These are phyloP conservation scores for Florisuga fusca DNA, from an alignment of 2,797 vertebrate genomes.

Conservation along the genomic window DNA sequence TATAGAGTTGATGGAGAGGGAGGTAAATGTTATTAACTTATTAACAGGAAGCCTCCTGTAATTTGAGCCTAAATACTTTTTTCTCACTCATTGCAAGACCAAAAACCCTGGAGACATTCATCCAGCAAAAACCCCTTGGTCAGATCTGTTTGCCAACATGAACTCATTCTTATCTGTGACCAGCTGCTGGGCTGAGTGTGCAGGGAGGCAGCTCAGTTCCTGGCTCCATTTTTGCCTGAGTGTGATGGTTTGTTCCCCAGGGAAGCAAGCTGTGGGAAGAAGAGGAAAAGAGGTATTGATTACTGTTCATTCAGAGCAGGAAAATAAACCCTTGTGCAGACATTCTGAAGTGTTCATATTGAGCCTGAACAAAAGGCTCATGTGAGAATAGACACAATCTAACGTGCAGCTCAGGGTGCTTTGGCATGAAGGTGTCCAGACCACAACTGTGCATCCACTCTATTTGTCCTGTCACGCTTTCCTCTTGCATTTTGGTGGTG, in stretches of 20 bases:
- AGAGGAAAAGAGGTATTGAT: background rate
- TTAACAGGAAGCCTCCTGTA: background rate
- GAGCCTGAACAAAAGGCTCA: background rate
- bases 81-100: background rate
- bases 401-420: background rate
- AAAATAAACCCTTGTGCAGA: background rate
- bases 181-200: background rate
- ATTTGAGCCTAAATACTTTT: background rate
- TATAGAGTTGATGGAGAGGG: background rate
- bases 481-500: background rate
- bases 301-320: background rate
- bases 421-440: background rate
- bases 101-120: background rate
- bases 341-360: background rate
- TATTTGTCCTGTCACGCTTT: background rate
- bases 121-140: background rate
- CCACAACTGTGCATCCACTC: background rate
- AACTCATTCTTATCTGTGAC: background rate
- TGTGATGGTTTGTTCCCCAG: background rate
- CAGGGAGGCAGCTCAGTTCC: background rate
- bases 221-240: background rate
- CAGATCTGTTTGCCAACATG: background rate
- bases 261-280: background rate
- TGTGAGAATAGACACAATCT: background rate
- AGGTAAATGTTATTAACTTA: background rate